Percentiles rank a stretch among this genome's conserved stretches.
Conservation (phyloP, 1,140 invertebrate genomes). For the Patella vulgata region DNA sequence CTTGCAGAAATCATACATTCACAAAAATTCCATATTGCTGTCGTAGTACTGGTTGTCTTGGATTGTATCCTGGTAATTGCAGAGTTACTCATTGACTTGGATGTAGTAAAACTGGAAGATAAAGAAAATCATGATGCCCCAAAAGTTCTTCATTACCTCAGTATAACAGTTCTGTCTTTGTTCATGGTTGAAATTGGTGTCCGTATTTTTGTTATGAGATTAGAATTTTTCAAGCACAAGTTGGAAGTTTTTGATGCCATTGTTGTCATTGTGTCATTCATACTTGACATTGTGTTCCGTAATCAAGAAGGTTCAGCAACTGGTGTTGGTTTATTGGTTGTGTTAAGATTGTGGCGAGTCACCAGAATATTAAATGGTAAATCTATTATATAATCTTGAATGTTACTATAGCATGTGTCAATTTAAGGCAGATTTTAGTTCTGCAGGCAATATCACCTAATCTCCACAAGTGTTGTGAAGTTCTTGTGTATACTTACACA, state of each 20-base stretch:
- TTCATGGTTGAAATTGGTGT: slow-evolving; percentile 64
- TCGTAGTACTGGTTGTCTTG: slow-evolving; percentile 62
- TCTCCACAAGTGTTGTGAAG: background rate
- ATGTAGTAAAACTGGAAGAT: slow-evolving; percentile 45
- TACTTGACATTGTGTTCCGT: slow-evolving; percentile 63
- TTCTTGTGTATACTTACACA: background rate
- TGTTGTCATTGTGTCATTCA: slow-evolving; percentile 64
- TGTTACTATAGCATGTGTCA: background rate
- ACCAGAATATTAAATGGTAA: slow-evolving; percentile 65
- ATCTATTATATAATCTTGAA: slow-evolving; percentile 1
- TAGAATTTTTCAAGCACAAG: slow-evolving; percentile 64
- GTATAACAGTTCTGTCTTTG: slow-evolving; percentile 57
- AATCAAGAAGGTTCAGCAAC: slow-evolving; percentile 45
- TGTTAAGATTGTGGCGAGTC: slow-evolving; percentile 64
- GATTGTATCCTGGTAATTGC: slow-evolving; percentile 61
- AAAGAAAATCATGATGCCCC: slow-evolving; percentile 39
- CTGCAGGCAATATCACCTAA: background rate
- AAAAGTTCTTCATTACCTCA: slow-evolving; percentile 59
- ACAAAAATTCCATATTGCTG: slow-evolving; percentile 60
- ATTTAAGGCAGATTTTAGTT: background rate
- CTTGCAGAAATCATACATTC: slow-evolving; percentile 53
- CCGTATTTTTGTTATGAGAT: slow-evolving; percentile 61
- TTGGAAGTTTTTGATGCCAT: slow-evolving; percentile 66
- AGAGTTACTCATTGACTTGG: slow-evolving; percentile 62
- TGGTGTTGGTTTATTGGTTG: slow-evolving; percentile 61